Evolutionary conservation across 2,888 invertebrate species (phyloP), one percentile per base, ranked within the genome.

Genomic region (Dynastes tityus): DNA sequence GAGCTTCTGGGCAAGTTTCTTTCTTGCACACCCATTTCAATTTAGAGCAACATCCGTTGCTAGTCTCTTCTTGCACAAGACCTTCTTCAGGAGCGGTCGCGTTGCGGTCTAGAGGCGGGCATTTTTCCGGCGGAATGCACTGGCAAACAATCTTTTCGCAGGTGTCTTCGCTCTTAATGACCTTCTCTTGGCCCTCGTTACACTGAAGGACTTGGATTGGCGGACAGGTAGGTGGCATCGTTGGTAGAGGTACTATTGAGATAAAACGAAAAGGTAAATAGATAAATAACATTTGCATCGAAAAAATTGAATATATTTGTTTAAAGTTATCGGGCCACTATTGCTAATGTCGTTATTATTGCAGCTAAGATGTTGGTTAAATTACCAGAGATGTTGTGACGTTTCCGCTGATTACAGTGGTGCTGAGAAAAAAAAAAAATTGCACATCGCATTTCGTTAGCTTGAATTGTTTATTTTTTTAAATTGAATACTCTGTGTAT

Each of bases 131-230:
- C 0, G 95, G 94, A 85, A 93, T 92, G 85, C 96, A 96, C 89
- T 94, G 95, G 84, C 96, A 96, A 80, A 94, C 91, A 81, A 93
- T 95, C 83, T 93, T 92, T 49, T 92, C 92, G 87, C 96, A 96
- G 4, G 93, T 94, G 82, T 93, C 80, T 45, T 91, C 92, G 0
- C 90, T 92, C 83, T 92, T 92, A 78, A 93, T 89, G 85, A 95
- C 95, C 83, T 93, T 90, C 6, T 91, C 90, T 88, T 96, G 96
- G 9, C 93, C 94, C 74, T 89, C 91, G 0, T 94, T 94, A 83
- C 96, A 96, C 2, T 91, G 89, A 63, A 95, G 92, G 86, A 93
- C 91, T 83, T 93, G 91, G 0, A 93, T 91, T n/a, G 93, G 91
- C 32, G 92, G 90, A 82, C 95, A 95, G 0, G 88, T 84, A 8